These are phyloP conservation scores for Heterodera schachtii DNA, from an alignment of 1,140 invertebrate species.

Conservation along the genomic window DNA sequence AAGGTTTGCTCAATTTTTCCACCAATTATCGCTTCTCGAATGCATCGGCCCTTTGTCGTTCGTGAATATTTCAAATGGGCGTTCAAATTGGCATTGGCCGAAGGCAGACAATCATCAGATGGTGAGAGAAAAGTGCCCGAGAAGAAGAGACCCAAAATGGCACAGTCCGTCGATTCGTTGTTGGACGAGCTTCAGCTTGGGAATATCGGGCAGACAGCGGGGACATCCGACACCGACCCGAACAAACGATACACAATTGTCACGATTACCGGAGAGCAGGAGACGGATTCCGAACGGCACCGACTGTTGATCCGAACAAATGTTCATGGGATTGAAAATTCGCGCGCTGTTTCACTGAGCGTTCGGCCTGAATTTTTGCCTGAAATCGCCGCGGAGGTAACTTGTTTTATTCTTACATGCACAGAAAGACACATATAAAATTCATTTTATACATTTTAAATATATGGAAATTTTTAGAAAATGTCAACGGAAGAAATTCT, in stretches of 20 bases:
- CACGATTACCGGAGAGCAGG: constrained; percentile 5
- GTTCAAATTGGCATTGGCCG: constrained; percentile 5
- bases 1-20: constrained; percentile 12
- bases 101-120: neutral
- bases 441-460: too few species aligned
- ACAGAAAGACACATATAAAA: too few species aligned
- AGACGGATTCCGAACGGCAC: neutral
- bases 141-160: neutral
- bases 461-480: neutral
- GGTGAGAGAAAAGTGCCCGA: too few species aligned
- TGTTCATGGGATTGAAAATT: neutral
- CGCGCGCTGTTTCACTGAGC: neutral
- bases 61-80: constrained; percentile 23
- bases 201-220: neutral
- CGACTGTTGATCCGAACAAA: constrained; percentile 11
- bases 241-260: constrained; percentile 17
- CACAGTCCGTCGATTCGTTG: neutral
- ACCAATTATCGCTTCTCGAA: constrained; percentile 16
- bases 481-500: constrained; percentile 2
- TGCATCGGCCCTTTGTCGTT: constrained; percentile 1
- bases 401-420: too few species aligned
- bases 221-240: neutral
- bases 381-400: constrained; percentile 23
- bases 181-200: constrained; percentile 21
- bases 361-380: constrained; percentile 16